A percentile compares a stretch with the other conserved stretches of the same genome.
Evolutionary conservation across 2,113 vertebrate species (phyloP).

Genomic region (Dendropsophus ebraccatus): DNA sequence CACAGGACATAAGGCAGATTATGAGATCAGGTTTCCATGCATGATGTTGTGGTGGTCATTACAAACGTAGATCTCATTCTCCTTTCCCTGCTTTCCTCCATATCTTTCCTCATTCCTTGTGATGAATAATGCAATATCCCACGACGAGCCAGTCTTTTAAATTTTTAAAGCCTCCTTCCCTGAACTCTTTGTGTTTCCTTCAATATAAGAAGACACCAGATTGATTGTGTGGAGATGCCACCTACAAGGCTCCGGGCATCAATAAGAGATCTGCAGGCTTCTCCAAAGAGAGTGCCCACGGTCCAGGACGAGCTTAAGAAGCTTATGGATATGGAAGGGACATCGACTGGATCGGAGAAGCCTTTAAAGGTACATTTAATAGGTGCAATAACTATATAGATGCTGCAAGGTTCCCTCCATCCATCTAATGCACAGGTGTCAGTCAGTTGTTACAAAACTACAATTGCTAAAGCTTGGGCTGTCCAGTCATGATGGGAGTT

Average conservation of each 20-base stretch:
- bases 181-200: constrained; percentile 60
- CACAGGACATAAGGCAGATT: constrained; percentile 14
- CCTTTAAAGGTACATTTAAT: constrained; percentile 83
- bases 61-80: neutral
- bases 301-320: constrained; percentile 95
- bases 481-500: too few relatives aligned
- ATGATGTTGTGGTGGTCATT: constrained; percentile 39
- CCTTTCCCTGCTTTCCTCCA: constrained; percentile 31
- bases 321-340: constrained; percentile 83
- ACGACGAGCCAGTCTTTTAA: neutral
- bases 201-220: constrained; percentile 89
- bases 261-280: constrained; percentile 87
- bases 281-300: constrained; percentile 84
- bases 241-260: constrained; percentile 84
- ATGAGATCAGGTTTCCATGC: constrained; percentile 57
- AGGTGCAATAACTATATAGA: neutral
- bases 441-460: too few relatives aligned
- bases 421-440: too few relatives aligned
- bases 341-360: constrained; percentile 80
- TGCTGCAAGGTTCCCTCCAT: neutral
- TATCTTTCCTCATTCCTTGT: neutral
- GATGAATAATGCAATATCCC: neutral
- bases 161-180: neutral
- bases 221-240: constrained; percentile 83
- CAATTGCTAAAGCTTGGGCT: too few relatives aligned